Conservation (phyloP, 1,140 invertebrate species). For the Ceratitis capitata region DNA sequence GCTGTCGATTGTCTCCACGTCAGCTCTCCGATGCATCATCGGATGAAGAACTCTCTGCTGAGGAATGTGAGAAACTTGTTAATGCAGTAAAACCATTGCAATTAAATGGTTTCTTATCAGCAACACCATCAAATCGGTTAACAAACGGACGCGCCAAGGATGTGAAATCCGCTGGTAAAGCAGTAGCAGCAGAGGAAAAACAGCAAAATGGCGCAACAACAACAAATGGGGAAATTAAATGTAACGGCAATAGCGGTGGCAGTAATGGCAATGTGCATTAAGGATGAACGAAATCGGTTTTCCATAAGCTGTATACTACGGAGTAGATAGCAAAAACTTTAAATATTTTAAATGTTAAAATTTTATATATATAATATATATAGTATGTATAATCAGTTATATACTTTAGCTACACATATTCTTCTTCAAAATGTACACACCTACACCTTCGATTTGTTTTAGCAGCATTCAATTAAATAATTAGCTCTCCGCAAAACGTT, state of each 20-base stretch:
- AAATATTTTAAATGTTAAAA: background rate
- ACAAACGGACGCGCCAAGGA: background rate
- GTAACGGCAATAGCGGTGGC: background rate
- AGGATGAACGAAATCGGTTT: background rate
- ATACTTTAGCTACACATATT: background rate
- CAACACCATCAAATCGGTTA: background rate
- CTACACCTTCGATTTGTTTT: background rate
- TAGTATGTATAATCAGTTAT: background rate
- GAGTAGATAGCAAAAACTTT: background rate
- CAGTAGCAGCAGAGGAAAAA: no score
- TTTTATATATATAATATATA: background rate
- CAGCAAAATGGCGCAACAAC: background rate
- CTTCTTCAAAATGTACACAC: background rate
- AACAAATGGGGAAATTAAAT: background rate
- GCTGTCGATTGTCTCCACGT: slow-evolving; percentile 75
- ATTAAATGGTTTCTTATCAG: slow-evolving; percentile 31
- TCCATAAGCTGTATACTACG: background rate
- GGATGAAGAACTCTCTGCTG: slow-evolving; percentile 64
- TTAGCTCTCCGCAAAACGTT: background rate
- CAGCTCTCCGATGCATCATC: slow-evolving; percentile 77
- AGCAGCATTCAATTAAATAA: slow-evolving; percentile 5
- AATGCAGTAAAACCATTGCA: slow-evolving; percentile 31
- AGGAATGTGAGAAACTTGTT: slow-evolving; percentile 44
- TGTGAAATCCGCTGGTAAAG: background rate
- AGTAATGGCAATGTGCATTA: background rate